phyloP scores from a whole-genome alignment of 2,113 vertebrate genomes.

The Zosterops borbonicus region DNA sequence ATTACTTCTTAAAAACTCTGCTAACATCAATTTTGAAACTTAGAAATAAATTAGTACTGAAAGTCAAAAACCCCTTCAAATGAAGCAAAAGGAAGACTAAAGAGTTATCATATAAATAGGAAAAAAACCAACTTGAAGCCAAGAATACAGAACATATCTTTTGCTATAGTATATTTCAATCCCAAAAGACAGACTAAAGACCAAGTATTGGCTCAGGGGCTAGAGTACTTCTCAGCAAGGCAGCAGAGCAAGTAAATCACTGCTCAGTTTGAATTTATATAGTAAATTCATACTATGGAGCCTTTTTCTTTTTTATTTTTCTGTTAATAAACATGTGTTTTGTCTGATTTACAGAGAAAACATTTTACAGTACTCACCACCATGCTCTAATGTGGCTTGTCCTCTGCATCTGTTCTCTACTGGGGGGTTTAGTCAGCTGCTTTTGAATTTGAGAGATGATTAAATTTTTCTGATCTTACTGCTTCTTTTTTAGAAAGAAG shows the following conservation, averaged over 20 bases:
- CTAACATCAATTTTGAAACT: not conserved
- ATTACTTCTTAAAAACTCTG: not conserved
- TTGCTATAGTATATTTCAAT: not conserved
- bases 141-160: not conserved
- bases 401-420: not conserved
- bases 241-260: slow-evolving; percentile 8
- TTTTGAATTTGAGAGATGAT: not conserved
- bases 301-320: too few species aligned
- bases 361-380: not conserved
- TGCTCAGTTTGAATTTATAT: not conserved
- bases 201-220: not conserved
- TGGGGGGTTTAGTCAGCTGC: not conserved
- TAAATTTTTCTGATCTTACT: slow-evolving; percentile 16
- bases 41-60: not conserved
- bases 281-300: not conserved
- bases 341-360: not conserved
- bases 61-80: not conserved
- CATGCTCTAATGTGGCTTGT: not conserved
- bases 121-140: not conserved
- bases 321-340: not conserved
- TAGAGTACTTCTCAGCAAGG: not conserved
- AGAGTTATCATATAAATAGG: not conserved
- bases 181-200: not conserved
- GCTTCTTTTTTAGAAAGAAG: slow-evolving; percentile 42
- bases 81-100: not conserved